phyloP scores from a whole-genome alignment of 2,888 invertebrate species.

The Cremastinae sp. region DNA sequence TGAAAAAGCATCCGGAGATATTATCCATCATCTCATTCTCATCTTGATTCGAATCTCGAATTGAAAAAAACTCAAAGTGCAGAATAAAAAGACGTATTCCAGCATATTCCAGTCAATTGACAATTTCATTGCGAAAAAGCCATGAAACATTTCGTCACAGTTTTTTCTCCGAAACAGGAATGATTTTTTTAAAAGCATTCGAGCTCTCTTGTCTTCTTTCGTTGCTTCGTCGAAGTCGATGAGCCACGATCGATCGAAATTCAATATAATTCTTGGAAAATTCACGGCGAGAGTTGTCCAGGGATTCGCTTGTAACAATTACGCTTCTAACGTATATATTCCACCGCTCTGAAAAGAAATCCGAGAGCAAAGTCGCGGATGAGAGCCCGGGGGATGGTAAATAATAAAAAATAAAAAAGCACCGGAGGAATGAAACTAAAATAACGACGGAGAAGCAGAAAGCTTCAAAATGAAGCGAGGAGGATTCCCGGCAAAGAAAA shows the following conservation, averaged over 20 bases:
- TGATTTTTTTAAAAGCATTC: no score
- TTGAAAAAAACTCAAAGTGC: no score
- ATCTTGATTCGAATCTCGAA: no score
- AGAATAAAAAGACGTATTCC: no score
- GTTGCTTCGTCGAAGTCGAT: conserved; percentile 7
- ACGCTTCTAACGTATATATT: not conserved
- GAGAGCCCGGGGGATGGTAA: conserved; percentile 1
- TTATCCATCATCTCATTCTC: no score
- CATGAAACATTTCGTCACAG: no score
- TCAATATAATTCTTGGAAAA: conserved; percentile 42
- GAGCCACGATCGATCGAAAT: conserved; percentile 42
- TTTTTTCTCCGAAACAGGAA: conserved; percentile 1
- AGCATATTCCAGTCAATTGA: no score
- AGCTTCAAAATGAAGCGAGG: conserved; percentile 3
- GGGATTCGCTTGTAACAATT: not conserved
- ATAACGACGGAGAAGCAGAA: conserved; percentile 9
- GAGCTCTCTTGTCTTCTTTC: conserved; percentile 13
- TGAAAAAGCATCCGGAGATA: conserved; percentile 3
- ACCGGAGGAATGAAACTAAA: conserved; percentile 2
- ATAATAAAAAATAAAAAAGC: not conserved
- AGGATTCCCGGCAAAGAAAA: not conserved
- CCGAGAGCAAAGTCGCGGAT: not conserved
- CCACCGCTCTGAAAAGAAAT: not conserved
- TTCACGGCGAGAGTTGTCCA: conserved; percentile 19
- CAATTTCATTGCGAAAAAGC: no score